Evolutionary conservation across 2,888 invertebrate genomes (phyloP).

Genomic region (Camponotus fellah): DNA sequence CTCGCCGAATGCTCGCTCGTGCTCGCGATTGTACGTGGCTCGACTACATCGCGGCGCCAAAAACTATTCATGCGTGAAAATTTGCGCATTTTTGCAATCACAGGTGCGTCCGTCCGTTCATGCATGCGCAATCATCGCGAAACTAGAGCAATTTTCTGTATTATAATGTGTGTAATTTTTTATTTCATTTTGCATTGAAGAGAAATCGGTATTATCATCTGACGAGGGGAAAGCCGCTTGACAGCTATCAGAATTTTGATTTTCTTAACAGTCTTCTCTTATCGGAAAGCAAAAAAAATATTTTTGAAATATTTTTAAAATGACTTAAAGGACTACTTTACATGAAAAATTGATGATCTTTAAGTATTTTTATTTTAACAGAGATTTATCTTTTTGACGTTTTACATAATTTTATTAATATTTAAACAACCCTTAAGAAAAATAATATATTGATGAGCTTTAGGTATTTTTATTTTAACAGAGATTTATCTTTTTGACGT

Average conservation of each 20-base stretch:
- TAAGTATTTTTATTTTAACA: too few species aligned
- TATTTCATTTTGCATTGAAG: not conserved
- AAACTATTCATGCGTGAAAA: constrained; percentile 49
- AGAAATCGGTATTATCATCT: not conserved
- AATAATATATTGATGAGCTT: too few species aligned
- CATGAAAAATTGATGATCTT: too few species aligned
- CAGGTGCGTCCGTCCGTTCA: not conserved
- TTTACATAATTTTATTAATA: too few species aligned
- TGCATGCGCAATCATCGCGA: not conserved
- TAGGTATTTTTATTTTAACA: too few species aligned
- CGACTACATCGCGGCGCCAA: constrained; percentile 21
- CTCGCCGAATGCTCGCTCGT: constrained; percentile 46
- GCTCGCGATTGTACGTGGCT: constrained; percentile 48
- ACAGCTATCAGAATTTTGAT: not conserved
- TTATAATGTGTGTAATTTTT: not conserved
- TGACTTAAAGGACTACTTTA: too few species aligned
- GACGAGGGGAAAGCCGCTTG: not conserved
- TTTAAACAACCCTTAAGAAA: too few species aligned
- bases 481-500: too few species aligned
- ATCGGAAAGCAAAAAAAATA: not conserved
- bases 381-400: too few species aligned
- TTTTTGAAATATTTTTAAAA: not conserved
- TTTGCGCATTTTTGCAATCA: constrained; percentile 29
- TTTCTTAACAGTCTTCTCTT: not conserved
- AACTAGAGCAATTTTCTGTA: not conserved